A percentile compares a stretch with the other conserved stretches of the same genome.
Evolutionary conservation across 35 echinoderm and acorn worm species (phyloP).

Genomic region (Diadema setosum): DNA sequence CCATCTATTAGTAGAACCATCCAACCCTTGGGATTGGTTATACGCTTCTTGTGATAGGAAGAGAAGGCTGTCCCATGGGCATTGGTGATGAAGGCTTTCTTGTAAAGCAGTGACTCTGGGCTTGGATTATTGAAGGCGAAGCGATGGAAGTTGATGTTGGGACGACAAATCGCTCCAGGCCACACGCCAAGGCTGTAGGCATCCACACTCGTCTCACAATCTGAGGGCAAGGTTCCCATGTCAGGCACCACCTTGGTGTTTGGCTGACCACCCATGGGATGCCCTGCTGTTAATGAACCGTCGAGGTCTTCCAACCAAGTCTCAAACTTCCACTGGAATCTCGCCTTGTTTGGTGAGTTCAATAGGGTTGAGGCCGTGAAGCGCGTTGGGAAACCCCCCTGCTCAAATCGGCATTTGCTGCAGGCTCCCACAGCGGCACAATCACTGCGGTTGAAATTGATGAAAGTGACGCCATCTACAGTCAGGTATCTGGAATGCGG

Average conservation of each 20-base stretch:
- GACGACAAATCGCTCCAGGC: constrained; percentile 50
- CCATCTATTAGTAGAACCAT: constrained; percentile 66
- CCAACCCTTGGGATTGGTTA: constrained; percentile 68
- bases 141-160: constrained; percentile 48
- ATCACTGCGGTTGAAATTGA: constrained; percentile 51
- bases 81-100: constrained; percentile 59
- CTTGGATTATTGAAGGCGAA: constrained; percentile 48
- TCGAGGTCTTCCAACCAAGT: constrained; percentile 64
- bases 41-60: constrained; percentile 19
- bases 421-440: constrained; percentile 42
- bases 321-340: constrained; percentile 71
- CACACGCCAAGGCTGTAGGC: not conserved
- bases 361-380: constrained; percentile 30
- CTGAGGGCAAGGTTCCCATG: constrained; percentile 47
- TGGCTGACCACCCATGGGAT: no score
- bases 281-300: constrained; percentile 11
- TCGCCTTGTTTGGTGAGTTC: constrained; percentile 59
- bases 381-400: constrained; percentile 44
- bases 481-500: constrained; percentile 42
- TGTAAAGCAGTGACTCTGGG: constrained; percentile 50
- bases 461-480: constrained; percentile 59
- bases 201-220: not conserved
- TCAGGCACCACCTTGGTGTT: constrained; percentile 7
- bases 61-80: constrained; percentile 5
- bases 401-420: constrained; percentile 28